Evolutionary conservation across 64 coral and sea anemone genomes (phyloP).

Genomic region (Trachythela sp.): DNA sequence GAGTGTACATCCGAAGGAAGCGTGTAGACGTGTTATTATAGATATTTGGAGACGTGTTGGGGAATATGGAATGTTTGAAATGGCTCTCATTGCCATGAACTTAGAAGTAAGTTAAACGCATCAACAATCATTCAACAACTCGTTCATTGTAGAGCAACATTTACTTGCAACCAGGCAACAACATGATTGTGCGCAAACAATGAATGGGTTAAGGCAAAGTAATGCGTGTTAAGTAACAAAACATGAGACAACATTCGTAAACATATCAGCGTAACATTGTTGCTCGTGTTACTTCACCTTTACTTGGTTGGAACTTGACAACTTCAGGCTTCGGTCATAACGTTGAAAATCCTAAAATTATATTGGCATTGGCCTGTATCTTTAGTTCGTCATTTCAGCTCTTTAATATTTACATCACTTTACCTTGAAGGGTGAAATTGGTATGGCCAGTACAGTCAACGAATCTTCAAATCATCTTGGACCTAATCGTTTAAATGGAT

Average conservation of each 20-base stretch:
- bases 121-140: background rate
- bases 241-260: too few species aligned
- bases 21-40: background rate
- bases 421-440: background rate
- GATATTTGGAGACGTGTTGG: constrained; percentile 13
- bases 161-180: background rate
- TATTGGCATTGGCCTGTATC: too few species aligned
- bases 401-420: background rate
- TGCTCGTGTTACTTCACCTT: too few species aligned
- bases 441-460: background rate
- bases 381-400: background rate
- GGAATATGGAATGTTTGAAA: background rate
- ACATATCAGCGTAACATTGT: too few species aligned
- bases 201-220: background rate
- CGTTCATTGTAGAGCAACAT: background rate
- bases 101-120: background rate
- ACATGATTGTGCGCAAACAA: too few species aligned
- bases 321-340: too few species aligned
- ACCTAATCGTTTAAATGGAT: background rate
- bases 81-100: background rate
- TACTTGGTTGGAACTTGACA: too few species aligned
- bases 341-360: too few species aligned
- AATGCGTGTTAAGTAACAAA: background rate
- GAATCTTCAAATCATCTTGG: background rate
- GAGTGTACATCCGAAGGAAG: background rate